Evolutionary conservation across 2,888 invertebrate genomes (phyloP).

Genomic region (Xylophagus ater): DNA sequence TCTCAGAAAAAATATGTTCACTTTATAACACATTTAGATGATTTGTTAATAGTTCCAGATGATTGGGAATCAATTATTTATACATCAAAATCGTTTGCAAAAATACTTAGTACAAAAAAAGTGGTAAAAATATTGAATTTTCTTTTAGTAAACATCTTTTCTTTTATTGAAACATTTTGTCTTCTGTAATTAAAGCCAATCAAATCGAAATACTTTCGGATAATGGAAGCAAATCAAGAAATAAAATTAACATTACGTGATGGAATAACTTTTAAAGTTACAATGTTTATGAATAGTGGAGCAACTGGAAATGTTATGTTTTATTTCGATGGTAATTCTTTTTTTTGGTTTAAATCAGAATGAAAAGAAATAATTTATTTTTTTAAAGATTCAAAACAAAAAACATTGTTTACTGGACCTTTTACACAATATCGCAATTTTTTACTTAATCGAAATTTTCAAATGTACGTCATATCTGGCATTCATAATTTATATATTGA

Average conservation of each 20-base stretch:
- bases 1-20: constrained; percentile 6
- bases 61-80: constrained; percentile 4
- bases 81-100: neutral
- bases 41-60: neutral
- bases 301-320: constrained; percentile 5
- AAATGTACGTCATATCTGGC: neutral
- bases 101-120: constrained; percentile 1
- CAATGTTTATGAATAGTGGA: constrained; percentile 3
- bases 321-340: constrained; percentile 1
- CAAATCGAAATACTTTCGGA: constrained; percentile 1
- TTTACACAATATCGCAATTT: neutral
- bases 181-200: constrained; percentile 5
- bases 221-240: neutral
- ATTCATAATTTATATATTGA: constrained; percentile 7
- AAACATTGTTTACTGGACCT: constrained; percentile 4
- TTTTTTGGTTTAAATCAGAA: neutral
- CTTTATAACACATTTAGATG: constrained; percentile 7
- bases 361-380: neutral
- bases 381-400: neutral
- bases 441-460: neutral
- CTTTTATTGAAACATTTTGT: neutral
- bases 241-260: neutral
- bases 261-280: neutral
- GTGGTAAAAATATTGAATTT: neutral
- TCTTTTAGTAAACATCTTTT: neutral